These are phyloP conservation scores for Scaptodrosophila lebanonensis DNA, from an alignment of 1,140 invertebrate genomes.

Conservation along the genomic window DNA sequence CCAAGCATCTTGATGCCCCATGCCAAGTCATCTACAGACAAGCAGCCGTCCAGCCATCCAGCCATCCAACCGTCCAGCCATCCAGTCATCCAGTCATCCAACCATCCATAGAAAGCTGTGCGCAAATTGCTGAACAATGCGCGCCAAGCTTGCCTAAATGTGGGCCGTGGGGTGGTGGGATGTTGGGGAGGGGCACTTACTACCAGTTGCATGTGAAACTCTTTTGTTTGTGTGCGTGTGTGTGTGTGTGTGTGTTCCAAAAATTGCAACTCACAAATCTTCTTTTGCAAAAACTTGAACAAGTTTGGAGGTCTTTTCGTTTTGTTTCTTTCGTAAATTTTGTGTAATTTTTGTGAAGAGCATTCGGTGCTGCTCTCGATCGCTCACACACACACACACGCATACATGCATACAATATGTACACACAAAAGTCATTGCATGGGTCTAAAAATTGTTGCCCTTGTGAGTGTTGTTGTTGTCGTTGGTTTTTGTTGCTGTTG, in stretches of 20 bases:
- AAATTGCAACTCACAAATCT: constrained; percentile 67
- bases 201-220: neutral
- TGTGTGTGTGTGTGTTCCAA: constrained; percentile 61
- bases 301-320: constrained; percentile 8
- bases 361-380: too few species aligned
- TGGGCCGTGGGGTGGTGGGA: neutral
- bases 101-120: constrained; percentile 68
- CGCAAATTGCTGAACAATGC: constrained; percentile 13
- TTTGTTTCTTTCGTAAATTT: constrained; percentile 51
- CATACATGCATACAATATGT: neutral
- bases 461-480: constrained; percentile 10
- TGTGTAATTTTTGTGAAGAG: constrained; percentile 61
- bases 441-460: constrained; percentile 34
- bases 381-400: constrained; percentile 16
- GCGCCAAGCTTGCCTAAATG: neutral
- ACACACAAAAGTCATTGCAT: constrained; percentile 24
- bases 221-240: neutral
- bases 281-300: constrained; percentile 27
- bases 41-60: too few species aligned
- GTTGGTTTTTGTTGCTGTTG: constrained; percentile 11
- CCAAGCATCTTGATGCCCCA: constrained; percentile 9
- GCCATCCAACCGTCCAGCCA: too few species aligned
- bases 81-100: too few species aligned
- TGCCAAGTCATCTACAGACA: too few species aligned
- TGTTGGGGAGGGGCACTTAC: neutral